Percentiles rank a stretch among this genome's conserved stretches.
Evolutionary conservation across 2,797 vertebrate species (phyloP).

Genomic region (Somateria mollissima): DNA sequence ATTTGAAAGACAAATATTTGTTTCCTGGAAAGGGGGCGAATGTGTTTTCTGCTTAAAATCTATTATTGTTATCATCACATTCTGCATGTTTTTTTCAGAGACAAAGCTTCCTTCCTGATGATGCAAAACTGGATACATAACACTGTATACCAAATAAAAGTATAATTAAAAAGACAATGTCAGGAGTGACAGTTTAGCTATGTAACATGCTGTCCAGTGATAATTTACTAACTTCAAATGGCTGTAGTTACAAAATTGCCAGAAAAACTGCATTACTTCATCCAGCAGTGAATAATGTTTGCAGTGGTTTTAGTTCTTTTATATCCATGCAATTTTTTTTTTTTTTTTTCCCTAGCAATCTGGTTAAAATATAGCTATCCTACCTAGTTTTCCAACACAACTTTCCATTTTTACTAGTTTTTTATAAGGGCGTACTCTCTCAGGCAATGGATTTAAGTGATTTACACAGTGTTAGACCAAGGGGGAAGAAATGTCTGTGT

Average conservation of each 20-base stretch:
- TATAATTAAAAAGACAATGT: conserved; percentile 6
- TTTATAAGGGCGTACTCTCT: not conserved
- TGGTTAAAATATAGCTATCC: not conserved
- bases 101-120: not conserved
- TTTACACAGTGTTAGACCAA: conserved; percentile 49
- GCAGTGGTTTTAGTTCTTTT: not conserved
- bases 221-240: not conserved
- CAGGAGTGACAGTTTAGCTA: not conserved
- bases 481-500: conserved; percentile 56
- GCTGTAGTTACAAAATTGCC: not conserved
- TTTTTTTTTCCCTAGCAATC: not conserved
- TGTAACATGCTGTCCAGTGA: not conserved
- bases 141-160: not conserved
- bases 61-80: not conserved
- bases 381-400: not conserved
- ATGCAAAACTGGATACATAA: not conserved
- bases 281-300: not conserved
- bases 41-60: not conserved
- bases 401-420: conserved; percentile 37
- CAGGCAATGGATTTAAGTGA: conserved; percentile 46
- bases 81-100: not conserved
- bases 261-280: conserved; percentile 2
- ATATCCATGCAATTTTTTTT: not conserved
- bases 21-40: not conserved
- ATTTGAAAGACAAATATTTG: not conserved